Evolutionary conservation across 2,888 invertebrate genomes (phyloP).

Genomic region (Acronicta aceris): DNA sequence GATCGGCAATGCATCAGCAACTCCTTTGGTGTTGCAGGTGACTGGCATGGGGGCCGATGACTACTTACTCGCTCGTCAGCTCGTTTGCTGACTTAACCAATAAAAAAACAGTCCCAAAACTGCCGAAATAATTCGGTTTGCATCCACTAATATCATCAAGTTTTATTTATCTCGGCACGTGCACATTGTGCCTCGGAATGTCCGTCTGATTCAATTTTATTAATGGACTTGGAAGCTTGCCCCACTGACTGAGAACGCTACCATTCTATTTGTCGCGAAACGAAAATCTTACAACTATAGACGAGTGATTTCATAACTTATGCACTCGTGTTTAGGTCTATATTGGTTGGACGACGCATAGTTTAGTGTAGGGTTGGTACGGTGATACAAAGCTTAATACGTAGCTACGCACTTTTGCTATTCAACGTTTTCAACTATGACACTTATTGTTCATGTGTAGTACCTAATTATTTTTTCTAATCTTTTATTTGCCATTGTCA

Average conservation of each 20-base stretch:
- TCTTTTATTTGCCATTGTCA: too few relatives aligned
- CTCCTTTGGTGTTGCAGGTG: too few relatives aligned
- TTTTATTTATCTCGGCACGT: slow-evolving; percentile 84
- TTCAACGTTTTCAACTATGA: too few relatives aligned
- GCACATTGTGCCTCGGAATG: slow-evolving; percentile 86
- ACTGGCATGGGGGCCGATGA: too few relatives aligned
- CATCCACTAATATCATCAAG: slow-evolving; percentile 54
- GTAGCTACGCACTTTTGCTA: neutral
- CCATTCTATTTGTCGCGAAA: slow-evolving; percentile 81
- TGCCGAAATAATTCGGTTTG: slow-evolving; percentile 10
- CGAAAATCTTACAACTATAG: slow-evolving; percentile 66
- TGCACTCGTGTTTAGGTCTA: slow-evolving; percentile 63
- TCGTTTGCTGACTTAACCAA: too few relatives aligned
- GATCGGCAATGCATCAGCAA: too few relatives aligned
- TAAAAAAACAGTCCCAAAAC: neutral
- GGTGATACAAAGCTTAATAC: slow-evolving; percentile 23
- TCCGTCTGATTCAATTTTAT: slow-evolving; percentile 89
- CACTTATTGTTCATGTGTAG: too few relatives aligned
- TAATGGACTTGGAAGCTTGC: slow-evolving; percentile 89
- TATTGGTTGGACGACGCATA: slow-evolving; percentile 56
- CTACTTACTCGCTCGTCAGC: too few relatives aligned
- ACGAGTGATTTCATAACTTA: slow-evolving; percentile 71
- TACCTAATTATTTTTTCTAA: too few relatives aligned
- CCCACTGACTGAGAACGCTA: slow-evolving; percentile 85
- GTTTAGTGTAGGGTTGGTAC: slow-evolving; percentile 45